Base-by-base conservation (phyloP, 2,797 vertebrate species). In the Notoglanidium macrostoma region DNA sequence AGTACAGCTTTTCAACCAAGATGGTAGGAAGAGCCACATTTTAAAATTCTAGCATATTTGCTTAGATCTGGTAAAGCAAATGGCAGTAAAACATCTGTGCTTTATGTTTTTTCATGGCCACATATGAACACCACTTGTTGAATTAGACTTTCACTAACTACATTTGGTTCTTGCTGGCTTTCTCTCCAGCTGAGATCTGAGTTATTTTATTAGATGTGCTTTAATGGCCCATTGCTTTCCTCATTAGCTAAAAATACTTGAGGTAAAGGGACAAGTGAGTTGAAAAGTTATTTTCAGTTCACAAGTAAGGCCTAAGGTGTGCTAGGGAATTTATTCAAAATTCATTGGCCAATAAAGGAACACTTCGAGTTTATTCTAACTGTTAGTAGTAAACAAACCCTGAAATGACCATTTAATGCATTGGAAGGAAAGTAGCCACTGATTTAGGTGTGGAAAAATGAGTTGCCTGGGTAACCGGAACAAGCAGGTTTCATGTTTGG, bases 1-100 rank as follows among this genome's bases (percentile, higher is more conserved):
- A 99, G 93, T 99, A 99, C 92, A 98, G 96, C 0, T 97, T 97
- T 0, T 98, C 98, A 87, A 96, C 94, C 49, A 93, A 95, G 92
- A 97, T 99, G 98, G 98, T 99, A 90, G 96, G 96, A 54, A 0
- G 17, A 29, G 55, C 21, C 19, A 10, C n/a, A 29, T 61, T 49
- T 61, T 51, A 26, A n/a, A n/a, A 23, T 61, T 61, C 10, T 10
- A 29, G 44, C 5, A 15, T 59, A 14, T 78, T 83, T 32, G 17
- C 40, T 86, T 54, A 68, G 61, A 78, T 46, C 19, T 67, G 40
- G 8, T 65, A 11, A 78, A 40, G 10, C 14, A 5, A 65, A 15
- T 32, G 19, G n/a, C 57, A 17, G 15, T 8, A 65, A 57, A 74
- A 46, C 51, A 32, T 35, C 6, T 86, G 76, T 65, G 32, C 8